Evolutionary conservation across 2,888 invertebrate species (phyloP).

Genomic region (Encarsia formosa): DNA sequence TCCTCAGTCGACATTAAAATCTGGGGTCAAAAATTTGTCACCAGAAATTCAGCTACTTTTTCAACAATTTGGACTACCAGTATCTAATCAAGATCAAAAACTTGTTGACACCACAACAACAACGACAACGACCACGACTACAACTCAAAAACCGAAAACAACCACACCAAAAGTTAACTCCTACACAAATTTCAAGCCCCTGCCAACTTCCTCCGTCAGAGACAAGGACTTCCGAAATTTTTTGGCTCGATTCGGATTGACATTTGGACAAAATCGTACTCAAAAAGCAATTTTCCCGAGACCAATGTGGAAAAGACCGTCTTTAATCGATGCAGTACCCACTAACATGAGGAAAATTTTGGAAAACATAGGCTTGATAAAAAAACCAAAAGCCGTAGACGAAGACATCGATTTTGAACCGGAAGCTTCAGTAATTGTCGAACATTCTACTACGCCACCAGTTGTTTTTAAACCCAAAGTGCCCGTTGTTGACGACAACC

Average conservation of each 20-base stretch:
- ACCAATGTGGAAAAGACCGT: slow-evolving; percentile 24
- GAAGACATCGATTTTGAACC: neutral
- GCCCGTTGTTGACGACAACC: slow-evolving; percentile 40
- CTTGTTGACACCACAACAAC: slow-evolving; percentile 28
- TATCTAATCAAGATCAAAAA: slow-evolving; percentile 25
- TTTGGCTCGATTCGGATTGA: slow-evolving; percentile 50
- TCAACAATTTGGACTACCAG: slow-evolving; percentile 43
- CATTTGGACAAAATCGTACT: slow-evolving; percentile 34
- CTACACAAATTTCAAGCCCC: slow-evolving; percentile 51
- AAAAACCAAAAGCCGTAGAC: slow-evolving; percentile 17
- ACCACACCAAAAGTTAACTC: slow-evolving; percentile 39
- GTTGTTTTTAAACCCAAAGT: slow-evolving; percentile 50
- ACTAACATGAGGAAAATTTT: slow-evolving; percentile 48
- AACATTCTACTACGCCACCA: slow-evolving; percentile 8
- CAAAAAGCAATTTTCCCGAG: slow-evolving; percentile 39
- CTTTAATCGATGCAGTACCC: slow-evolving; percentile 43
- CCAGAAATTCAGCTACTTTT: slow-evolving; percentile 45
- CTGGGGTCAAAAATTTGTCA: slow-evolving; percentile 43
- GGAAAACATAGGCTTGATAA: slow-evolving; percentile 48
- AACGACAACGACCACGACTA: slow-evolving; percentile 30
- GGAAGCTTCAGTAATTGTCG: neutral
- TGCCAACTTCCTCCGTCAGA: slow-evolving; percentile 45
- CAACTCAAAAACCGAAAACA: slow-evolving; percentile 27
- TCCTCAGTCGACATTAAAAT: slow-evolving; percentile 33
- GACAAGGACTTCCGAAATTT: slow-evolving; percentile 51